phyloP scores from a whole-genome alignment of 2,888 invertebrate species.

The Dicyrtomina minuta region DNA sequence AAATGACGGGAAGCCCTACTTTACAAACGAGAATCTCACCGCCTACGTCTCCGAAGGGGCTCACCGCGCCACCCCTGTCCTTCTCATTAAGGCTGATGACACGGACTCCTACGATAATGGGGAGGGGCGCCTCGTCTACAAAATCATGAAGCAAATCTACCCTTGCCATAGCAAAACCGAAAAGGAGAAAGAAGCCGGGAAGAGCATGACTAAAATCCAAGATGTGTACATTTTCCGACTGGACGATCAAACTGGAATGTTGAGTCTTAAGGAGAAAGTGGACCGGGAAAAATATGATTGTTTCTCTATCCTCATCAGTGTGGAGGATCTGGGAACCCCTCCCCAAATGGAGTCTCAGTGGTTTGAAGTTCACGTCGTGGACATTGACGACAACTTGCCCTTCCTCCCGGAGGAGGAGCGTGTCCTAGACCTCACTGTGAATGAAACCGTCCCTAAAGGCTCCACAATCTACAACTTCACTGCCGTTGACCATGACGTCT shows the following conservation, averaged over 20 bases:
- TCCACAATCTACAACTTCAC: constrained; percentile 68
- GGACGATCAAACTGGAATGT: constrained; percentile 69
- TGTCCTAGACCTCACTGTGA: constrained; percentile 62
- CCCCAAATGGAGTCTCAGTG: constrained; percentile 61
- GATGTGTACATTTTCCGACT: constrained; percentile 49
- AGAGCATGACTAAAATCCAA: constrained; percentile 38
- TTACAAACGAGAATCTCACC: constrained; percentile 53
- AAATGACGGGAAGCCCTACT: constrained; percentile 55
- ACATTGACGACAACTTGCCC: constrained; percentile 78
- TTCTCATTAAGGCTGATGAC: constrained; percentile 47
- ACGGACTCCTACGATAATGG: constrained; percentile 52
- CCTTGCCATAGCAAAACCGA: constrained; percentile 45
- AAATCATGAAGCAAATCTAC: constrained; percentile 48
- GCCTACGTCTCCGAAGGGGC: constrained; percentile 55
- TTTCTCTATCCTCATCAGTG: constrained; percentile 76
- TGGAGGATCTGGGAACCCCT: constrained; percentile 74
- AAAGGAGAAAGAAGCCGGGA: background rate
- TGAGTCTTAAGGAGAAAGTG: constrained; percentile 68
- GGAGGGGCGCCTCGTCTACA: constrained; percentile 47
- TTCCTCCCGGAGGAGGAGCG: constrained; percentile 59
- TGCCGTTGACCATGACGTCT: constrained; percentile 72
- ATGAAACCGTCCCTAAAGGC: constrained; percentile 69
- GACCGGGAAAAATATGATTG: constrained; percentile 74
- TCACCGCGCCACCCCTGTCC: constrained; percentile 48
- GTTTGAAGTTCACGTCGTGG: constrained; percentile 56